A percentile compares a stretch with the other conserved stretches of the same genome.
These are phyloP conservation scores for Acanthosepion esculentum DNA, from an alignment of 2,888 invertebrate genomes.

Conservation along the genomic window DNA sequence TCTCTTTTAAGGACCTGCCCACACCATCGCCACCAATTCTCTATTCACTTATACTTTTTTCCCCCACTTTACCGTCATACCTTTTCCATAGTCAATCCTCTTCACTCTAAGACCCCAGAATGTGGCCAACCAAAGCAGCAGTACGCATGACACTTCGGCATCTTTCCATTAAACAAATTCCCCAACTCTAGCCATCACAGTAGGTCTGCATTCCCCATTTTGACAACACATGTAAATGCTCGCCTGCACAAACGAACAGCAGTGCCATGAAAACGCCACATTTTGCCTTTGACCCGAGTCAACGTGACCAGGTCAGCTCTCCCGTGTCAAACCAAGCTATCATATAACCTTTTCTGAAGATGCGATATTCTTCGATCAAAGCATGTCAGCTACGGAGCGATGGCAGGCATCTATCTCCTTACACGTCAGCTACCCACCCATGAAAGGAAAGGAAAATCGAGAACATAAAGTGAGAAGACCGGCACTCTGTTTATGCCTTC, in stretches of 20 bases:
- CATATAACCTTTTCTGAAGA: not conserved
- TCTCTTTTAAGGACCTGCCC: not conserved
- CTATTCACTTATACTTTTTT: not conserved
- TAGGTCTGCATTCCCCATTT: not conserved
- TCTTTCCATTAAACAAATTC: slow-evolving; percentile 33
- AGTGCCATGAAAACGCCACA: not conserved
- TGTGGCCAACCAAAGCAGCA: not conserved
- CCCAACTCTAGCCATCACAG: slow-evolving; percentile 1
- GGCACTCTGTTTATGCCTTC: not conserved
- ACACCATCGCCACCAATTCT: not conserved
- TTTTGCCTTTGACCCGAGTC: not conserved
- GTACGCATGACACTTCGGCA: slow-evolving; percentile 22
- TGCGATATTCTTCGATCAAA: slow-evolving; percentile 4
- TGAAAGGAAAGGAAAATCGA: not conserved
- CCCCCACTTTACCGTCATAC: not conserved
- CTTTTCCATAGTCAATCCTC: not conserved
- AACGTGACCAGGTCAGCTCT: not conserved
- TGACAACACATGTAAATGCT: slow-evolving; percentile 12
- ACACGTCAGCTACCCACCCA: not conserved
- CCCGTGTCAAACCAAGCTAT: not conserved
- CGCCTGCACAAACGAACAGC: not conserved
- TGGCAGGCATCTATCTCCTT: not conserved
- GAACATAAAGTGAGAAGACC: not conserved
- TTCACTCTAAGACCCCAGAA: not conserved
- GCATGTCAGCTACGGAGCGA: not conserved